These are phyloP conservation scores for Tethea ocularis DNA, from an alignment of 2,888 invertebrate species.

Conservation along the genomic window DNA sequence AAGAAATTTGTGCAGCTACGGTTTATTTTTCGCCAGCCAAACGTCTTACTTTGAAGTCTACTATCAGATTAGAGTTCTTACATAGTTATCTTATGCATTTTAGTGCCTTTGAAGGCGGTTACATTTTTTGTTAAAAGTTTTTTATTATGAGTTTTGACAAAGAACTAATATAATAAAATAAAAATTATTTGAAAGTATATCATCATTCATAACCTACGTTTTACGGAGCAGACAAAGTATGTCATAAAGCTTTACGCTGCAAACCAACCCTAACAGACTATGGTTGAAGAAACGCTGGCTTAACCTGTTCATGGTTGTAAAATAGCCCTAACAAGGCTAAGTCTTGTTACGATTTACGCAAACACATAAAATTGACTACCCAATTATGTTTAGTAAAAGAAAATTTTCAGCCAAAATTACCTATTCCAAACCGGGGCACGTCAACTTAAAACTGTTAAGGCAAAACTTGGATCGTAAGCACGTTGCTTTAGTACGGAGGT, in stretches of 20 bases:
- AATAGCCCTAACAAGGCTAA: conserved; percentile 40
- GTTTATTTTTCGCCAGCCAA: no score
- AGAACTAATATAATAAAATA: no score
- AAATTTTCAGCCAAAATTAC: conserved; percentile 51
- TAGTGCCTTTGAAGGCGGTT: no score
- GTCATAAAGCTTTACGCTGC: neutral
- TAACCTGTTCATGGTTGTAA: conserved; percentile 21
- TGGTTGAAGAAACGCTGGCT: neutral
- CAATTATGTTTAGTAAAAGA: conserved; percentile 53
- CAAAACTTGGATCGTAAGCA: conserved; percentile 36
- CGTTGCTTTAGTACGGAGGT: neutral
- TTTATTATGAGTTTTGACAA: no score
- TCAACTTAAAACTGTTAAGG: conserved; percentile 43
- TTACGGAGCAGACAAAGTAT: neutral
- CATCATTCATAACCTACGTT: neutral
- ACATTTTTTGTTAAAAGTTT: no score
- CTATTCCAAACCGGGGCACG: conserved; percentile 52
- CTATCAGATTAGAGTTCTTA: no score
- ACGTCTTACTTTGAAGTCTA: no score
- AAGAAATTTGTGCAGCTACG: no score
- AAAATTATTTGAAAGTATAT: no score
- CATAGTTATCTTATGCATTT: no score
- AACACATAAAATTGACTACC: conserved; percentile 53
- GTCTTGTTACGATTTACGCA: conserved; percentile 50
- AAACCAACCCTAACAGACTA: neutral